Evolutionary conservation across 2,797 vertebrate species (phyloP).

Genomic region (Xerus rutilus): DNA sequence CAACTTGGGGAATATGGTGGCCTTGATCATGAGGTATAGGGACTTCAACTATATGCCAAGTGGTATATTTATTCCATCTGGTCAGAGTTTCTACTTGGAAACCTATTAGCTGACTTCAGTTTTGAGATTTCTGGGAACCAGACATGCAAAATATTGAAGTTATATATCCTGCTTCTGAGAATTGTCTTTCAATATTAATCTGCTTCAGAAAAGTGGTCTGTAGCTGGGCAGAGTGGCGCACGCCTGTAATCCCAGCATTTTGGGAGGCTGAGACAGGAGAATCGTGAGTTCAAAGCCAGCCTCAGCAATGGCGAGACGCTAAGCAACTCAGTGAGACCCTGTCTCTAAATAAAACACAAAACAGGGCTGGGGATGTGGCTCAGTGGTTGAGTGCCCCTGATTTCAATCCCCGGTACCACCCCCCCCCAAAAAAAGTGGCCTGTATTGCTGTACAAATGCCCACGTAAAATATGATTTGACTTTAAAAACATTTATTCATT

Average conservation of each 20-base stretch:
- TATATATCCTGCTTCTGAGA: background rate
- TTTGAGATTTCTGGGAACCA: conserved; percentile 45
- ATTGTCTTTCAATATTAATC: conserved; percentile 3
- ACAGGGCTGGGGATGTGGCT: too few relatives aligned
- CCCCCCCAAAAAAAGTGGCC: background rate
- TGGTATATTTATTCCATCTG: conserved; percentile 1
- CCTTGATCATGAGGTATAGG: background rate
- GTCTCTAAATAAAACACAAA: too few relatives aligned
- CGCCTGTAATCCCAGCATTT: too few relatives aligned
- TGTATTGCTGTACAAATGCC: background rate
- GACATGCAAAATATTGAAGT: background rate
- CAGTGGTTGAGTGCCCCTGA: too few relatives aligned
- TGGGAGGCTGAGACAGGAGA: too few relatives aligned
- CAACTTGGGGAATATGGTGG: conserved; percentile 32
- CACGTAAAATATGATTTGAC: background rate
- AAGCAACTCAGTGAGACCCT: too few relatives aligned
- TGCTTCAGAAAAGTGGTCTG: conserved; percentile 7
- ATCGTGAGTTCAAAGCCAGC: too few relatives aligned
- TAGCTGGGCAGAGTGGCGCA: background rate
- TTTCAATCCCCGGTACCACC: too few relatives aligned
- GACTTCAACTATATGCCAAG: background rate
- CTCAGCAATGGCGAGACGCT: too few relatives aligned
- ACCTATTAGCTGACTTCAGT: conserved; percentile 46
- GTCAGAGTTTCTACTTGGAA: background rate
- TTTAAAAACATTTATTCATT: background rate